These are phyloP conservation scores for Rhegmatorhina hoffmannsi DNA, from an alignment of 2,113 vertebrate genomes.

Conservation along the genomic window DNA sequence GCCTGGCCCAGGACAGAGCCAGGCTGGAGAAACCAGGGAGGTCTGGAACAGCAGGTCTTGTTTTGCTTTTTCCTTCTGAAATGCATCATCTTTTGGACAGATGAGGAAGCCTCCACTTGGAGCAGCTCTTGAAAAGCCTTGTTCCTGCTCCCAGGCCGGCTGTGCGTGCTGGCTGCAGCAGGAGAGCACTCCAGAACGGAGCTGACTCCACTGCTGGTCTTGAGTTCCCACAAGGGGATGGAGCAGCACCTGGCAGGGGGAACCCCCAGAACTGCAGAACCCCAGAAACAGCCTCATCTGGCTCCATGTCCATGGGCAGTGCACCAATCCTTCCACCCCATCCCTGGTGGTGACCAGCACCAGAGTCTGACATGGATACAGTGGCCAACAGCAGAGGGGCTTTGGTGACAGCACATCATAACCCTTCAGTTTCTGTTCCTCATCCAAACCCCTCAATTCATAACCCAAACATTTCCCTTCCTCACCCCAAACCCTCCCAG, in stretches of 20 bases:
- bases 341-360: rapidly evolving
- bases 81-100: neutral
- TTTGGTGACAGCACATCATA: rapidly evolving
- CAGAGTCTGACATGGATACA: rapidly evolving
- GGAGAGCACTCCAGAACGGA: rapidly evolving
- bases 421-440: neutral
- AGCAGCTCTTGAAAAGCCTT: neutral
- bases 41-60: neutral
- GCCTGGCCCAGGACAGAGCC: neutral
- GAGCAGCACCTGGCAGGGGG: neutral
- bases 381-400: neutral
- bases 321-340: neutral
- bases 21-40: neutral
- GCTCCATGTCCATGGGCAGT: rapidly evolving
- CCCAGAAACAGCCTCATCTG: neutral
- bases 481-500: neutral
- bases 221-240: neutral
- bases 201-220: neutral
- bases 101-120: neutral
- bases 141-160: rapidly evolving
- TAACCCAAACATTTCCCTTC: neutral
- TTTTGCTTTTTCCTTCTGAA: neutral
- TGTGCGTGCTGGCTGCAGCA: rapidly evolving
- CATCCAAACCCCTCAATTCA: neutral
- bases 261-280: no score